Conservation (phyloP, 2,888 invertebrate genomes). For the Spodoptera exigua region DNA sequence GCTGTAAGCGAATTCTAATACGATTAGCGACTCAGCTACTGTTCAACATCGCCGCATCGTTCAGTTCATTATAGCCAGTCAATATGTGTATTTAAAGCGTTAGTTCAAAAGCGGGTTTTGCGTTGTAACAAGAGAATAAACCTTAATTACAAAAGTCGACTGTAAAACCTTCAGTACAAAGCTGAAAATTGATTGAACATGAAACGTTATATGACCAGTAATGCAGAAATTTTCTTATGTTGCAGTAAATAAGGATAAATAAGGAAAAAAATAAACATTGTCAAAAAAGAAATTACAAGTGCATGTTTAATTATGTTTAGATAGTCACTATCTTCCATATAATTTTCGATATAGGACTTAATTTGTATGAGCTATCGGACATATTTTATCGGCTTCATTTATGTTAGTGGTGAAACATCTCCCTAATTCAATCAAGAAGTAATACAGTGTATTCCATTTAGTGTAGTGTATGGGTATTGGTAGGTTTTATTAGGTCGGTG, state of each 20-base stretch:
- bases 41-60: constrained; percentile 17
- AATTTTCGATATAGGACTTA: too few species aligned
- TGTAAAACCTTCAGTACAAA: constrained; percentile 12
- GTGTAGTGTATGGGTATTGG: too few species aligned
- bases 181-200: constrained; percentile 27
- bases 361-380: too few species aligned
- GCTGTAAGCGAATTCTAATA: constrained; percentile 36
- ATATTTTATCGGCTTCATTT: too few species aligned
- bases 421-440: constrained; percentile 34
- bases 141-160: constrained; percentile 12
- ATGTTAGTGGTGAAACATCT: too few species aligned
- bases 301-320: too few species aligned
- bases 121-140: constrained; percentile 17
- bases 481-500: not conserved
- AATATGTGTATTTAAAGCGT: constrained; percentile 39
- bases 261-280: constrained; percentile 13
- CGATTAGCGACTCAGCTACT: constrained; percentile 38
- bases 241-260: constrained; percentile 27
- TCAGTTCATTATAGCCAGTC: constrained; percentile 30
- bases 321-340: too few species aligned
- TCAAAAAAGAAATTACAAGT: constrained; percentile 17
- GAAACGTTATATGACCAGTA: constrained; percentile 23
- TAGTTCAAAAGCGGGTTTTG: constrained; percentile 38
- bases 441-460: constrained; percentile 10
- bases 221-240: constrained; percentile 27